Evolutionary conservation across 2,113 vertebrate species (phyloP).

Genomic region (Limnothrissa miodon): DNA sequence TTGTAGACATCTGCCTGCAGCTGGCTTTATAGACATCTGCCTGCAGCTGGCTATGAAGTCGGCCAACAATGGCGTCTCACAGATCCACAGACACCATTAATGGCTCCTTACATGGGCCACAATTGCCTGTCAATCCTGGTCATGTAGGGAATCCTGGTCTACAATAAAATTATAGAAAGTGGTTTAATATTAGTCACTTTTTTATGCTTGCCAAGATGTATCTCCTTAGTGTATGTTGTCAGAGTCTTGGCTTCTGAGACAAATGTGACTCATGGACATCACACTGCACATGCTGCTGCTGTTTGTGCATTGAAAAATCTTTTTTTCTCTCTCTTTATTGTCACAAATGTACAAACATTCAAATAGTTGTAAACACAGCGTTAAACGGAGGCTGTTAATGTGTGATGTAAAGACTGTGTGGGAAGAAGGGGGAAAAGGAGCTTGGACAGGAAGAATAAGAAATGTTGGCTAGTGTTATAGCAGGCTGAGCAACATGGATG

Average conservation of each 20-base stretch:
- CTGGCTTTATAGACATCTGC: conserved; percentile 45
- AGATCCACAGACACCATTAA: not conserved
- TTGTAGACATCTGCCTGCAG: conserved; percentile 46
- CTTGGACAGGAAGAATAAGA: not conserved
- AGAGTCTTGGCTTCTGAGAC: not conserved
- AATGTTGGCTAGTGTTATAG: not conserved
- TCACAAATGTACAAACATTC: not conserved
- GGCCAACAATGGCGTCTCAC: not conserved
- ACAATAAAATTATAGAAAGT: not conserved
- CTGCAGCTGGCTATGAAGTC: conserved; percentile 18
- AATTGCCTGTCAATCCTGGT: not conserved
- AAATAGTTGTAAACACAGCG: not conserved
- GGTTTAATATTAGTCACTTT: not conserved
- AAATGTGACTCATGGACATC: not conserved
- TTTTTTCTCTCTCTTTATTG: not conserved
- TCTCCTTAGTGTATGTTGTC: not conserved
- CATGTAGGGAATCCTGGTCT: not conserved
- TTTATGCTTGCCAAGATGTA: not conserved
- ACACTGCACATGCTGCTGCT: not conserved
- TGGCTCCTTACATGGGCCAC: not conserved
- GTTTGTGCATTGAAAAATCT: not conserved
- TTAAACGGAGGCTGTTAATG: not conserved
- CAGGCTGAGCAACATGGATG: not conserved
- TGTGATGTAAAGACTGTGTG: not conserved
- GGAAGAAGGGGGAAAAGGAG: not conserved